Evolutionary conservation across 2,113 vertebrate genomes (phyloP), one percentile per base, ranked within the genome.

Genomic region (Alethe diademata): DNA sequence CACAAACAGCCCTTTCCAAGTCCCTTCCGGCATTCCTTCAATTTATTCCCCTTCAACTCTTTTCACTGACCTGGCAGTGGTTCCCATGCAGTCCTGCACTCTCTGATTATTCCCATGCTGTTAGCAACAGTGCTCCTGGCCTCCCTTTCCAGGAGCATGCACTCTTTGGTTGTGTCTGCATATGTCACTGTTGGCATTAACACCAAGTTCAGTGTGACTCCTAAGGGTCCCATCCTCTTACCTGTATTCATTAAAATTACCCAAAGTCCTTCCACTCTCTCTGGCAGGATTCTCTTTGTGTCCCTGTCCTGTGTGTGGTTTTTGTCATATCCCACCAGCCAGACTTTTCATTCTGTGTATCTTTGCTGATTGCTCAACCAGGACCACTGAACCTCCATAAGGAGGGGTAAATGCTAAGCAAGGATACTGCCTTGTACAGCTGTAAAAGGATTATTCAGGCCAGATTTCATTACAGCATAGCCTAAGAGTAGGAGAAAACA

Each of bases 401-500:
- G 40, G 15, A 87, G 40, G 16, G 53, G n/a, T 88, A 92, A 84
- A 78, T 61, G 65, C 42, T 89, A 74, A 89, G 48, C 61, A 93
- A 87, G 70, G 70, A 61, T 28, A 40, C 42, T 85, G 47, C n/a
- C 36, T 65, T 72, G 16, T 74, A 31, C 76, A 84, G 58, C 65
- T 86, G 20, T 78, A 24, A 91, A 84, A 75, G 61, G 57, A 75
- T 85, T 87, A 79, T 87, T 85, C 48, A 65, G 73, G 40, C 56
- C 48, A 33, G 60, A 64, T 95, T 93, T 93, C 65, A 45, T 93
- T 86, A 69, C 64, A 88, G n/a, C 40, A 20, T 62, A 56, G 51
- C 48, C 69, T 57, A 38, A 92, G 69, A 80, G 75, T 74, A 93
- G 45, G 48, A 94, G 83, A 90, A 95, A 94, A 84, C n/a, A 81